These are phyloP conservation scores for Sycophaga agraensis DNA, from an alignment of 1,140 invertebrate species.

Conservation along the genomic window DNA sequence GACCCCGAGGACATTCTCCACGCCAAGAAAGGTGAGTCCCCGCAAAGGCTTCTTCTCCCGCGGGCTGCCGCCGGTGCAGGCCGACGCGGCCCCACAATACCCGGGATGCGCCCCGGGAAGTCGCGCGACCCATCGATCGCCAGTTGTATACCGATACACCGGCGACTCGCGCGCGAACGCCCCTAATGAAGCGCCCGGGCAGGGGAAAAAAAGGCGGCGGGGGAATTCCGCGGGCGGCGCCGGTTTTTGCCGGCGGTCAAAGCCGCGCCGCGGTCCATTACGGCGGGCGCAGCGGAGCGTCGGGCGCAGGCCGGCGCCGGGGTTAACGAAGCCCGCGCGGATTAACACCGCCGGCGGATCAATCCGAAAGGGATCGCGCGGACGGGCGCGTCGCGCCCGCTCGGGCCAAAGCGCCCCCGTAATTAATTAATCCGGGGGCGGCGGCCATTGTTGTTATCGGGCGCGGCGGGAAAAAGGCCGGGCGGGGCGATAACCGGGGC, in stretches of 20 bases:
- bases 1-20: conserved; percentile 56
- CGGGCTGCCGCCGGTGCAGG: too few relatives aligned
- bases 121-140: too few relatives aligned
- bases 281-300: neutral
- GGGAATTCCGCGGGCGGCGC: conserved; percentile 33
- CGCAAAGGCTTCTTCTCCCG: neutral
- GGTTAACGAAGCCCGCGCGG: too few relatives aligned
- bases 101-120: too few relatives aligned
- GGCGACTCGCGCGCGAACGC: neutral
- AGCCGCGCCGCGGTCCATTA: too few relatives aligned
- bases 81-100: too few relatives aligned
- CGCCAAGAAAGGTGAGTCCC: conserved; percentile 56
- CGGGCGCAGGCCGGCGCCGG: neutral
- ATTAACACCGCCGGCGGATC: conserved; percentile 17
- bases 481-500: conserved; percentile 42
- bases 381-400: conserved; percentile 1
- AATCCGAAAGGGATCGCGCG: neutral
- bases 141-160: neutral
- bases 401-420: conserved; percentile 40
- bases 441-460: too few relatives aligned
- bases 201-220: neutral
- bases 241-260: too few relatives aligned
- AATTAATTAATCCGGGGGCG: conserved; percentile 54
- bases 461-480: neutral
- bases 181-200: neutral